These are phyloP conservation scores for Lophochroa leadbeateri DNA, from an alignment of 2,113 vertebrate species.

Conservation along the genomic window DNA sequence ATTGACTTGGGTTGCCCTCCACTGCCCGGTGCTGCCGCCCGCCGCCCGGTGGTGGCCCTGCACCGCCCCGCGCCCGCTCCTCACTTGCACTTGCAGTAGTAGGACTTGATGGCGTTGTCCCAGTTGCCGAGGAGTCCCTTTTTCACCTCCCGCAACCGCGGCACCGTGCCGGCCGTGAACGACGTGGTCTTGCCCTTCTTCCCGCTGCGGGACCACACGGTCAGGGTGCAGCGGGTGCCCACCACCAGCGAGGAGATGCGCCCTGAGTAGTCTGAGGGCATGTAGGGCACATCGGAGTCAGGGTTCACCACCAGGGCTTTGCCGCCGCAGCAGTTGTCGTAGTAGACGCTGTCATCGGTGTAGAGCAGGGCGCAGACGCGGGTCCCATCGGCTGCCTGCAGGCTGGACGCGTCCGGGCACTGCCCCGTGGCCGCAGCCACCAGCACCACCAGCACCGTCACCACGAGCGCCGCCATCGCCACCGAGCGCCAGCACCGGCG, in stretches of 20 bases:
- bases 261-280: constrained; percentile 47
- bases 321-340: constrained; percentile 74
- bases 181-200: constrained; percentile 37
- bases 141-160: constrained; percentile 72
- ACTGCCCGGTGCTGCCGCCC: no score
- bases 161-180: not conserved
- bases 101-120: constrained; percentile 70
- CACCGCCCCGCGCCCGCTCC: fast-evolving
- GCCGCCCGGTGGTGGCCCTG: fast-evolving
- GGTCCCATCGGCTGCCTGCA: not conserved
- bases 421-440: not conserved
- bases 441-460: not conserved
- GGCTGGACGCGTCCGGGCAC: constrained; percentile 47
- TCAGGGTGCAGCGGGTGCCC: constrained; percentile 61
- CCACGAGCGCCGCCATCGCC: not conserved
- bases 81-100: constrained; percentile 75
- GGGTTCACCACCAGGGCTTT: not conserved
- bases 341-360: constrained; percentile 69
- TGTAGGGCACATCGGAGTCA: constrained; percentile 60
- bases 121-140: constrained; percentile 68
- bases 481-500: fast-evolving
- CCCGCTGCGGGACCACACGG: constrained; percentile 64
- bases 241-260: constrained; percentile 77
- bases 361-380: constrained; percentile 74
- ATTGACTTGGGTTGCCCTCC: not conserved